These are phyloP conservation scores for Ophthalmolycus amberensis DNA, from an alignment of 2,113 vertebrate species.

Conservation along the genomic window DNA sequence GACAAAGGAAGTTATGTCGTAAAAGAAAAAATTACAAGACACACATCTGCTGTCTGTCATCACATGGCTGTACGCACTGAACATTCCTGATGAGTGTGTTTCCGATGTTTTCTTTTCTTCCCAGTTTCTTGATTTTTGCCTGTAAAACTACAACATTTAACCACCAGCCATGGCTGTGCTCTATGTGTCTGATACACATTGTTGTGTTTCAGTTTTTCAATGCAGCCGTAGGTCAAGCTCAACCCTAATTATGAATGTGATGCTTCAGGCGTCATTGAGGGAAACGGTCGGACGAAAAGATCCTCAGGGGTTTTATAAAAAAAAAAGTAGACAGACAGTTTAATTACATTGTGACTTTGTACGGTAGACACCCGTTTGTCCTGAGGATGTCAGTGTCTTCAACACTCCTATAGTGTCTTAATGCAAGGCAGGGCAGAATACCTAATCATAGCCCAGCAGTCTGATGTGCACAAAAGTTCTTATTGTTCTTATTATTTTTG, in stretches of 20 bases:
- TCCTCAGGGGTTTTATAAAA: slow-evolving; percentile 25
- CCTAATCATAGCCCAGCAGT: neutral
- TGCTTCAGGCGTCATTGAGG: slow-evolving; percentile 11
- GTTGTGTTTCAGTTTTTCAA: slow-evolving; percentile 1
- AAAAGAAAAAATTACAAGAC: neutral
- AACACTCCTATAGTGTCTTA: neutral
- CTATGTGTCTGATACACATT: neutral
- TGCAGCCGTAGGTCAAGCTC: slow-evolving; percentile 9
- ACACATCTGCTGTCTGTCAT: neutral
- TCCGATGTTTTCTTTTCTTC: neutral
- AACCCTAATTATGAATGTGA: slow-evolving; percentile 39
- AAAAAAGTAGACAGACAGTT: slow-evolving; percentile 23
- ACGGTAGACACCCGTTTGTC: slow-evolving; percentile 32
- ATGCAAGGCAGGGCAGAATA: neutral
- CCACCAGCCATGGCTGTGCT: neutral
- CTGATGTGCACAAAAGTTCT: neutral
- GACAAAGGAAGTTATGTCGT: neutral
- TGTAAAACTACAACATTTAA: neutral
- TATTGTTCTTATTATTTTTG: neutral
- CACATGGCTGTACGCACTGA: neutral
- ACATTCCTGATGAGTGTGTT: neutral
- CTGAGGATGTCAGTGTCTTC: slow-evolving; percentile 29
- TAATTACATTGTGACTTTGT: slow-evolving; percentile 52
- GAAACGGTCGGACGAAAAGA: slow-evolving; percentile 1
- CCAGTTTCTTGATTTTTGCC: neutral